Evolutionary conservation across 1,140 invertebrate species (phyloP).

Genomic region (Melipona quadrifasciata): DNA sequence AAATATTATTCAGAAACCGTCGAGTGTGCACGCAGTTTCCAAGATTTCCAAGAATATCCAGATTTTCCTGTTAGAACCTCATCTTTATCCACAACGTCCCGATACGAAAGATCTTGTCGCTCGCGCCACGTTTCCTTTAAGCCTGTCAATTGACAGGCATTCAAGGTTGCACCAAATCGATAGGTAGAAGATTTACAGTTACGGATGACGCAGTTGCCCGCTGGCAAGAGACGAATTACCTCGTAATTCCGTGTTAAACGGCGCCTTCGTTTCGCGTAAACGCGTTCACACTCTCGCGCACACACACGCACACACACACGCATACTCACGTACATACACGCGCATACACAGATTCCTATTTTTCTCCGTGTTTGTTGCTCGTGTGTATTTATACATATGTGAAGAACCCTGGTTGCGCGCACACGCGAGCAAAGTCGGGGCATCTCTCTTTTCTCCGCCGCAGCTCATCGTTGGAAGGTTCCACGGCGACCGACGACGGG

Average conservation of each 20-base stretch:
- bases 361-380: neutral
- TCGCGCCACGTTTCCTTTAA: neutral
- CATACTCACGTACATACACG: no score
- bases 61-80: neutral
- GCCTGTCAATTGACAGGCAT: neutral
- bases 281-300: neutral
- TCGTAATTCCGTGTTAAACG: conserved; percentile 35
- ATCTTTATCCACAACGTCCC: neutral
- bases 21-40: no score
- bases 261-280: conserved; percentile 19
- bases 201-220: conserved; percentile 20
- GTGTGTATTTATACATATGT: neutral
- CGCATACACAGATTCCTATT: neutral
- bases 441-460: conserved; percentile 39
- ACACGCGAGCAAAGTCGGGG: neutral
- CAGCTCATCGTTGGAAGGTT: conserved; percentile 60
- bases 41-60: neutral
- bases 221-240: conserved; percentile 15
- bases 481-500: conserved; percentile 52
- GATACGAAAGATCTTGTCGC: neutral
- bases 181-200: conserved; percentile 18
- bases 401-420: neutral
- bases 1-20: no score
- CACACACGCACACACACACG: no score
- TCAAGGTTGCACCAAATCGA: neutral